Evolutionary conservation across 2,888 invertebrate genomes (phyloP).

Genomic region (Keiferia lycopersicella): DNA sequence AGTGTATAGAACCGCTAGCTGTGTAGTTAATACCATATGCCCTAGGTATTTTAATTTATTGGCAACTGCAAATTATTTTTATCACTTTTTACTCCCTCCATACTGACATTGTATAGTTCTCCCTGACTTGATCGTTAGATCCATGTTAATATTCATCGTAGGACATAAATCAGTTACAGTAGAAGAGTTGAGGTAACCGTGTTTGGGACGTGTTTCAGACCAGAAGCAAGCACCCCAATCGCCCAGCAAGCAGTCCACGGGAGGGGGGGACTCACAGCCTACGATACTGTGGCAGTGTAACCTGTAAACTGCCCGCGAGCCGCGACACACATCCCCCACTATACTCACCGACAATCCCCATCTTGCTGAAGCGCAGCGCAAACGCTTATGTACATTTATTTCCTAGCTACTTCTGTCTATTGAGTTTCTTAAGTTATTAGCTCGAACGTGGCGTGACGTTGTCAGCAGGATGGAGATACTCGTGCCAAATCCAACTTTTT

Average conservation of each 20-base stretch:
- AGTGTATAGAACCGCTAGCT: conserved; percentile 10
- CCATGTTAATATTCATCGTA: neutral
- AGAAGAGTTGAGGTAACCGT: neutral
- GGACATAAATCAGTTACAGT: neutral
- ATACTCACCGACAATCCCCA: conserved; percentile 53
- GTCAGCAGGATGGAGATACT: conserved; percentile 62
- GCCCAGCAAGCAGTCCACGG: conserved; percentile 87
- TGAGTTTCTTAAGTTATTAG: conserved; percentile 24
- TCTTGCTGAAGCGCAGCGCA: conserved; percentile 54
- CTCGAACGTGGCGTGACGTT: conserved; percentile 34
- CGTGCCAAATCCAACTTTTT: conserved; percentile 55
- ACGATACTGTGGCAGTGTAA: conserved; percentile 99
- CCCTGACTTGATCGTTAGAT: neutral
- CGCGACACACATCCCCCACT: conserved; percentile 42
- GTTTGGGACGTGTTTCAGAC: conserved; percentile 82
- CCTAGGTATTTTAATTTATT: neutral
- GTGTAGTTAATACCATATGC: neutral
- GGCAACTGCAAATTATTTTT: conserved; percentile 4
- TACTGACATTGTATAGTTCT: neutral
- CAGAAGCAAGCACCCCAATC: conserved; percentile 91
- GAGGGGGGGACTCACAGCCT: conserved; percentile 95
- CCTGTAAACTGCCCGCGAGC: conserved; percentile 84
- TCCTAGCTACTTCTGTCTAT: conserved; percentile 26
- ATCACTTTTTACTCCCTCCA: neutral
- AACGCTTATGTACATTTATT: conserved; percentile 39